A percentile compares a stretch with the other conserved stretches of the same genome.
Evolutionary conservation across 2,888 invertebrate genomes (phyloP).

Genomic region (Lithophane semibrunnea): DNA sequence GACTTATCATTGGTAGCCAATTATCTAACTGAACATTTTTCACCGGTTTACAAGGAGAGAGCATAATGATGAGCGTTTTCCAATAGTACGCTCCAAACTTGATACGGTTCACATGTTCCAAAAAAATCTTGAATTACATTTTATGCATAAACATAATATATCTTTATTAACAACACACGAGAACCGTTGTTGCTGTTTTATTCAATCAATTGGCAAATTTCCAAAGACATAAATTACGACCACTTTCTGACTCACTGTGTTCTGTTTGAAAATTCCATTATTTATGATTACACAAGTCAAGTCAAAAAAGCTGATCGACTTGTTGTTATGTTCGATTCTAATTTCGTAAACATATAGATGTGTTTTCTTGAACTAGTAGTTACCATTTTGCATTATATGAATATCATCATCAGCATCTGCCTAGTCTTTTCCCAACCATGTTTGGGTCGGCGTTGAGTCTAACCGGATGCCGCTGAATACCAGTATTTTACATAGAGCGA

Average conservation of each 20-base stretch:
- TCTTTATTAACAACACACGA: constrained; percentile 45
- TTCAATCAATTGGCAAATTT: constrained; percentile 65
- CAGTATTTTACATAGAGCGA: too few relatives aligned
- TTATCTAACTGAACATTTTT: background rate
- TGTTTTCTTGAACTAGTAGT: constrained; percentile 11
- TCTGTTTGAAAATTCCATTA: constrained; percentile 68
- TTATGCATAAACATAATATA: constrained; percentile 39
- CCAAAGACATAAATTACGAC: constrained; percentile 68
- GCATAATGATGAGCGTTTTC: too few relatives aligned
- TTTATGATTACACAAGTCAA: constrained; percentile 57
- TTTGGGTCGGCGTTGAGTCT: too few relatives aligned
- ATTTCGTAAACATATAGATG: constrained; percentile 22
- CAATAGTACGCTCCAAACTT: background rate
- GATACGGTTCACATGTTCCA: constrained; percentile 10
- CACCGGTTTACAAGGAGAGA: background rate
- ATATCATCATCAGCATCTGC: background rate
- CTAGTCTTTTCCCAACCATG: too few relatives aligned
- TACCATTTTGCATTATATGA: constrained; percentile 8
- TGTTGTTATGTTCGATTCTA: constrained; percentile 32
- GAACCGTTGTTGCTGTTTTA: constrained; percentile 50
- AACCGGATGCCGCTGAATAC: too few relatives aligned
- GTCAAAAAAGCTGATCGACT: constrained; percentile 51
- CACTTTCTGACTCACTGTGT: constrained; percentile 67
- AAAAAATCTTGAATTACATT: constrained; percentile 32
- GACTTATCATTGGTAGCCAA: background rate